Evolutionary conservation across 1,140 invertebrate genomes (phyloP), one percentile per base, ranked within the genome.

Genomic region (Formica selysi): DNA sequence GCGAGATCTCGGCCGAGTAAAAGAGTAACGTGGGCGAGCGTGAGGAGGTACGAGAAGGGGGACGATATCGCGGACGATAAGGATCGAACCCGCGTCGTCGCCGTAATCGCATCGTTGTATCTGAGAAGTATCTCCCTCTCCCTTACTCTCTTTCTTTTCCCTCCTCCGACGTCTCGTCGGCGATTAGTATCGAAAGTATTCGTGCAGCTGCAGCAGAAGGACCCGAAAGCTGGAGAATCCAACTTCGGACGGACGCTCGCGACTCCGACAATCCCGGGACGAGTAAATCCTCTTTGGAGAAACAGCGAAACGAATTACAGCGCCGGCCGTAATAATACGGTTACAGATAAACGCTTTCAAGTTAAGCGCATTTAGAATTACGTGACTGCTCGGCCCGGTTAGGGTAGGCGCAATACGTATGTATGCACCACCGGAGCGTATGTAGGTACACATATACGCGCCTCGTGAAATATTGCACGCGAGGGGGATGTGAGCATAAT

Each of bases 301-400:
- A 89, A 89, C 88, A 89, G 88, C 84, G 83, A 86, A 89, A 81
- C 88, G 88, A 89, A 89, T 89, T 89, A 89, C 88, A 84, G 81
- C 74, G 57, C 59, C 22, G 41, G 67, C 70, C 84, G 83, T 89
- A 86, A 89, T 89, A 86, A 89, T 86, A 89, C 76, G 87, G 87
- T 86, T 86, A 89, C 87, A 89, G 88, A 89, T 89, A 89, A 89
- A 89, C 79, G 88, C 88, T 89, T 89, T 89, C 79, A 89, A 89
- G 81, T 89, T 89, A 89, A 89, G 87, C 88, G 87, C 87, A 89
- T 89, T 89, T 86, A 57, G 85, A 86, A 89, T 89, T 86, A 88
- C 87, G 87, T 44, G 87, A 88, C 68, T 88, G 36, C 51, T 74
- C 38, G 41, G 16, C 71, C 26, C 54, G 54, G 26, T 6, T 36